Evolutionary conservation across 1,140 invertebrate genomes (phyloP), one percentile per base, ranked within the genome.

Genomic region (Lepidotrigona ventralis): DNA sequence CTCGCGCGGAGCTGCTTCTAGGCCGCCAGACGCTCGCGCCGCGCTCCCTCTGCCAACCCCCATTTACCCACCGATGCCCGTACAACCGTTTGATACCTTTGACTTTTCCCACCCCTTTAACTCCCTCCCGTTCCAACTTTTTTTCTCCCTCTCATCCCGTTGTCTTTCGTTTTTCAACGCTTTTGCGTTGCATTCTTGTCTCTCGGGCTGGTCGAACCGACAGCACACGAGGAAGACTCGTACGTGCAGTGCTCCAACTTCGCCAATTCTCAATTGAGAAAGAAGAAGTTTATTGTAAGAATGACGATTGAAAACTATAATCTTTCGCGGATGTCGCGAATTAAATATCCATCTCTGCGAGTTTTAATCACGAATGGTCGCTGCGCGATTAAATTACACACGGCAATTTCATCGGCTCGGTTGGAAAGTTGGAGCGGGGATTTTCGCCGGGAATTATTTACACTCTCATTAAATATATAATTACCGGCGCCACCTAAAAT

Each of bases 391-490:
- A 64, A 80, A 73, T 80, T 75, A 68, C 54, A 54, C 5, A 33
- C 60, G 63, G 63, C 71, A 83, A 70, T 70, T 78, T 78, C 75
- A 68, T 66, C 53, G 82, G 23, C 69, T 73, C 58, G 39, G 58
- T 19, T 17, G 54, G 58, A 21, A 68, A 56, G 58, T 33, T 39
- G 39, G 33, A 33, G 51, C 51, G 9, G 33, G 15, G 53, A 68
- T 69, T 58, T 76, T 46, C 39, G 0, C 39, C 23, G 21, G 23
- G 53, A 72, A 83, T 83, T 83, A 83, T 83, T 83, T 72, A 83
- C 77, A 23, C 73, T 83, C 82, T 88, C 86, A 66, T 87, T 87
- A 85, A 85, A 72, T 85, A 75, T 85, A 75, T 75, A 88, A 86
- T 87, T 81, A 84, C 69, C 75, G 70, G 69, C 14, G 51, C 29